These are phyloP conservation scores for Zele albiditarsus DNA, from an alignment of 2,888 invertebrate species.

Conservation along the genomic window DNA sequence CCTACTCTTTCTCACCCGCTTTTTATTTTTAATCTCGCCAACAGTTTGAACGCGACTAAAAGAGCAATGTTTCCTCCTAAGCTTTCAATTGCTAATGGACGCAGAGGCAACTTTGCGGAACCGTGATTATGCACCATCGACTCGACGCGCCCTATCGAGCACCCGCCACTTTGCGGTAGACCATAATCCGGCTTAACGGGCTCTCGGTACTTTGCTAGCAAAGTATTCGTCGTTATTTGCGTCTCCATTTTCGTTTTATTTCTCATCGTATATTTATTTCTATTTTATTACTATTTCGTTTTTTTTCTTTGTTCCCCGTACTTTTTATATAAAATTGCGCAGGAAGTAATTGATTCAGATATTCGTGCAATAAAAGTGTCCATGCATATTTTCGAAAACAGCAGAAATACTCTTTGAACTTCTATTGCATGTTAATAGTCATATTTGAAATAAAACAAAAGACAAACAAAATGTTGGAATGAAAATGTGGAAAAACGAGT, in stretches of 20 bases:
- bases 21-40: slow-evolving; percentile 20
- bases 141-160: slow-evolving; percentile 38
- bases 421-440: too few relatives aligned
- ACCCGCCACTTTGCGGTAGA: slow-evolving; percentile 43
- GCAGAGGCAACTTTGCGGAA: slow-evolving; percentile 36
- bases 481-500: background rate
- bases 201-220: slow-evolving; percentile 31
- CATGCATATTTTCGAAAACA: background rate
- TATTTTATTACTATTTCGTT: background rate
- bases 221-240: slow-evolving; percentile 32
- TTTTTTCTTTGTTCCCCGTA: background rate
- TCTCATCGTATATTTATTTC: background rate
- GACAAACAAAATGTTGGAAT: too few relatives aligned
- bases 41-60: slow-evolving; percentile 13
- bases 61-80: slow-evolving; percentile 30
- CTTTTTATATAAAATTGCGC: background rate
- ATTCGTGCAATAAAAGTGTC: slow-evolving; percentile 9
- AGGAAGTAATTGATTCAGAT: slow-evolving; percentile 25
- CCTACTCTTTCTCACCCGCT: background rate
- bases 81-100: slow-evolving; percentile 37
- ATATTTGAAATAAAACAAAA: too few relatives aligned
- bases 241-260: slow-evolving; percentile 10
- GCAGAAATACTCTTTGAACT: background rate
- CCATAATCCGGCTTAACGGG: slow-evolving; percentile 43
- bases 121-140: slow-evolving; percentile 42